Base-by-base conservation (phyloP, 2,888 invertebrate species). In the Lithophane socia region DNA sequence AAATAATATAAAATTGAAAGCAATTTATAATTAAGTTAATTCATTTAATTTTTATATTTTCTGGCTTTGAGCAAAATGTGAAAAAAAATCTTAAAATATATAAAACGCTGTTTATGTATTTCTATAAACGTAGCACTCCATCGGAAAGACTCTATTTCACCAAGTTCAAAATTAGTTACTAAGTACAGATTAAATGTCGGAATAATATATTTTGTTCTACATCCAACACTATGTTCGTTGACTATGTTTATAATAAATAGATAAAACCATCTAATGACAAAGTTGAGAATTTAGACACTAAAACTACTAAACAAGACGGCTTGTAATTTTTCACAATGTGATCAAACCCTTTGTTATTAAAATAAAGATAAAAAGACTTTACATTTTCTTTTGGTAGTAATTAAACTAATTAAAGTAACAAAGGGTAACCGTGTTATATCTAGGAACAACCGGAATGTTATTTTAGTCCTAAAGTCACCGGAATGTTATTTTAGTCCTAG, bases 261-360 rank as follows among this genome's bases (percentile, higher is more conserved):
- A 70, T 21, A 42, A 47, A 49, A 52, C 47, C 42, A 77, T 69
- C 73, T 78, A 73, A 67, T 21, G 58, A 44, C 16, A 49, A 24
- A 44, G 61, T 56, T 24, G 60, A 49, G 13, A 61, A 54, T 63
- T 69, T 21, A 72, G 42, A 64, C 9, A 66, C 29, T 21, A 10
- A n/a, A 44, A 65, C 16, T 21, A 2, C 8, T 4, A 16, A 65
- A 24, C 9, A 3, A 18, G 16, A 24, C 2, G 3, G 9, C 24
- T 65, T 47, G 24, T 47, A 65, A 47, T 18, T 24, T 29, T 24
- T 65, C 47, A 47, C 24, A 12, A 24, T 1, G n/a, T 65, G 18
- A 65, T 44, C 9, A 24, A 47, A n/a, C 4, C 64, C 10, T 44
- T 29, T 8, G n/a, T 44, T 65, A 13, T 1, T 37, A 12, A 60